Evolutionary conservation across 2,113 vertebrate genomes (phyloP), one percentile per base, ranked within the genome.

Genomic region (Condylura cristata): DNA sequence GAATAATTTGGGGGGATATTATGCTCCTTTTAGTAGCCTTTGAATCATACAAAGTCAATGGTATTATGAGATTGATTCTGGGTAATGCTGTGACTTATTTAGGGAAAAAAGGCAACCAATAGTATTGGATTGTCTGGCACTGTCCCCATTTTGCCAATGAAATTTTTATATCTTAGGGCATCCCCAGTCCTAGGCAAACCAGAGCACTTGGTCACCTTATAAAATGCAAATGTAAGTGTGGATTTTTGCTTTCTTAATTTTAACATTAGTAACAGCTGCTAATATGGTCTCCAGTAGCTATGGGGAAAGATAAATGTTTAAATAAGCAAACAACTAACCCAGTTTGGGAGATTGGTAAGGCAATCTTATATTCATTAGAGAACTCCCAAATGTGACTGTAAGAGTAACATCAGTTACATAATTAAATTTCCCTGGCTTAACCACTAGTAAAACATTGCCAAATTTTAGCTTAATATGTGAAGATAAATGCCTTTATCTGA

Each of bases 371-470:
- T 93, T 93, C 86, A 86, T 53, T 41, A 90, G 72, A 93, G 75
- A 90, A 71, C 66, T 89, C 41, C 68, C 70, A 92, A 80, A 66
- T 26, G 44, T 72, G 58, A 34, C 74, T 83, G 7, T 85, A 84
- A 95, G 85, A 93, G 92, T 82, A 71, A 75, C 30, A 94, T 53
- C 37, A 68, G 68, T 97, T 93, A 76, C 86, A 83, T 86, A 93
- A 96, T 85, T 92, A 83, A 90, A 83, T 30, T 92, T 93, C 34
- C 22, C 30, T 80, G 56, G 63, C 20, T 88, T n/a, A 81, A 86
- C 68, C 58, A 80, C 71, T 51, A 78, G 68, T 80, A 92, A 84
- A 63, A 94, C 48, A 88, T 71, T 95, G 89, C 74, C 68, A 95
- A 86, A 90, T 71, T 93, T 88, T 92, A 93, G n/a, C 44, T 75